Evolutionary conservation across 2,113 vertebrate species (phyloP).

Genomic region (Ptychochromis oligacanthus): DNA sequence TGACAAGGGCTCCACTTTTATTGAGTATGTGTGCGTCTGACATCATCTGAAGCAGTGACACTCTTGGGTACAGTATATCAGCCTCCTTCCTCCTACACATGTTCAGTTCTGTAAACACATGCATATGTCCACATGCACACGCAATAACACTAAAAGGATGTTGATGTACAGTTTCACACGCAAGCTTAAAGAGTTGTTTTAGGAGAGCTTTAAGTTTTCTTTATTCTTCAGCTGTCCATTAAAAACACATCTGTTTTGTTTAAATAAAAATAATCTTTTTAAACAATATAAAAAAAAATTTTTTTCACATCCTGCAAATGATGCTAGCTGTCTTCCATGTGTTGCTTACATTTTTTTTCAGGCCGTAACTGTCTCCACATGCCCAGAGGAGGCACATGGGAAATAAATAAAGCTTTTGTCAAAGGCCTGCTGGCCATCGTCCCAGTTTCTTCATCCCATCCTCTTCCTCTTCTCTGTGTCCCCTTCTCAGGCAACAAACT

Average conservation of each 20-base stretch:
- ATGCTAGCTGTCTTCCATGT: conserved; percentile 31
- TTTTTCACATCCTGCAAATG: conserved; percentile 29
- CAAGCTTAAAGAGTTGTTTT: conserved; percentile 27
- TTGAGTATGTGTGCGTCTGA: conserved; percentile 11
- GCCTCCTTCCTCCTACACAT: conserved; percentile 9
- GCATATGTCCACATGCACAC: not conserved
- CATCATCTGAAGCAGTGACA: conserved; percentile 41
- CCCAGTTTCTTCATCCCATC: conserved; percentile 33
- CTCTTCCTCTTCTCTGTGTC: conserved; percentile 20
- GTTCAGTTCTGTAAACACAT: not conserved
- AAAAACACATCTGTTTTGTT: conserved; percentile 58
- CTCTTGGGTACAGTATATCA: conserved; percentile 29
- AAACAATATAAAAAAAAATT: conserved; percentile 41
- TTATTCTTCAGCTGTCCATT: conserved; percentile 62
- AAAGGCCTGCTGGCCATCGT: conserved; percentile 27
- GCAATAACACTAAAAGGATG: conserved; percentile 11
- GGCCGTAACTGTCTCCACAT: conserved; percentile 16
- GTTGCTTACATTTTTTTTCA: conserved; percentile 29
- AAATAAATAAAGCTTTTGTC: conserved; percentile 70
- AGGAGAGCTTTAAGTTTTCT: conserved; percentile 53
- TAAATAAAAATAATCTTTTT: conserved; percentile 46
- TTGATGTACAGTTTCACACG: conserved; percentile 17
- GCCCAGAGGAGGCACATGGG: conserved; percentile 27
- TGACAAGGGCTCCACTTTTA: not conserved
- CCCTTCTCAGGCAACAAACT: conserved; percentile 32